phyloP scores from a whole-genome alignment of 2,888 invertebrate species.

The Barypeithes pellucidus region DNA sequence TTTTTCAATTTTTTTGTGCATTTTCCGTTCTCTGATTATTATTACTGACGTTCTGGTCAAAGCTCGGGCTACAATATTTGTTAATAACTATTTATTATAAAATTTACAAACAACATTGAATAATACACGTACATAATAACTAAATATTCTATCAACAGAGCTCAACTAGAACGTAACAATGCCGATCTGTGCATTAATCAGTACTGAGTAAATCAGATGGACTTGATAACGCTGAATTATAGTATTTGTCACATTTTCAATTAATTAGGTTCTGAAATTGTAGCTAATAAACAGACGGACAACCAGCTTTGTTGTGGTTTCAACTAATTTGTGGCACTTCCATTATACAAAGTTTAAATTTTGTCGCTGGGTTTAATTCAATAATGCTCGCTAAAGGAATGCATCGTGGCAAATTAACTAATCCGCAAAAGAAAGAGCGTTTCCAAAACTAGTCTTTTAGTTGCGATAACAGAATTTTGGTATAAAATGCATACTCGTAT shows the following conservation, averaged over 20 bases:
- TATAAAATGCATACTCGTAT: no score
- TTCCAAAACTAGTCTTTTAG: background rate
- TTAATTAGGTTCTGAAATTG: conserved; percentile 20
- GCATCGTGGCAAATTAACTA: background rate
- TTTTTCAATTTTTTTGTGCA: no score
- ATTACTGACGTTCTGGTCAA: no score
- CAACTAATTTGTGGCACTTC: conserved; percentile 6
- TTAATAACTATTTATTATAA: no score
- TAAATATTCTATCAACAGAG: background rate
- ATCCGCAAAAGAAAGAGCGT: background rate
- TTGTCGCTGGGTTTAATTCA: background rate
- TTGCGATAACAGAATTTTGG: no score
- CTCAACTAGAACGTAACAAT: conserved; percentile 14
- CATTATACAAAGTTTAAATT: background rate
- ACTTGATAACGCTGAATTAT: conserved; percentile 32
- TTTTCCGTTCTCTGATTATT: no score
- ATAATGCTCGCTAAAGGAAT: no score
- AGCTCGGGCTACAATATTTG: no score
- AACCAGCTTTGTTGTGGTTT: conserved; percentile 28
- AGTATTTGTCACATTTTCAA: conserved; percentile 38
- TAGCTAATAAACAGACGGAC: conserved; percentile 27
- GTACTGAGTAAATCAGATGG: conserved; percentile 17
- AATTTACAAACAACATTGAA: no score
- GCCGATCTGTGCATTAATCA: conserved; percentile 24
- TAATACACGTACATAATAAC: no score